Base-by-base conservation (phyloP, 23 tunicate genomes). In the Corella eumyota region DNA sequence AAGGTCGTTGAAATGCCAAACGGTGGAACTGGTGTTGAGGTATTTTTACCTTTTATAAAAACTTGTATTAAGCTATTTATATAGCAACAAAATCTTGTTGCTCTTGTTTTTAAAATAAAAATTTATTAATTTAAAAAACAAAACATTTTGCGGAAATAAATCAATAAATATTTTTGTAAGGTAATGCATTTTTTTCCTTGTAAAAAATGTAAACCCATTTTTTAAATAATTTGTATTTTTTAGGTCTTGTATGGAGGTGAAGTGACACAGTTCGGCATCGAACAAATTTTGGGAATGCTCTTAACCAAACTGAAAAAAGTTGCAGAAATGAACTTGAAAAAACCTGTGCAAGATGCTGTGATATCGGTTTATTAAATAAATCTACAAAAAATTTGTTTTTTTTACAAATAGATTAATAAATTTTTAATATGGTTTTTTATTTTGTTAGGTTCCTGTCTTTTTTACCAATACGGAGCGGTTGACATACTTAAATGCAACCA, bases 311-410 rank as follows among this genome's bases (percentile, higher is more conserved):
- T 90, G 62, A 81, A 81, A 59, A 45, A 37, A 15, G 71, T 81
- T 13, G 84, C 98, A 21, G 98, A 90, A 61, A 27, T 64, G 11
- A 90, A 90, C 61, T 40, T 90, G 53, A 75, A 75, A 25, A 80
- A 81, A 65, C 78, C 91, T 29, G 91, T 80, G 6, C 74, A 81
- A 35, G 98, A 90, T 81, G 76, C 83, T 65, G 98, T 90, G 45
- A 51, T 90, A n/a, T 86, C 95, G 53, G 95, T 86, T n/a, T n/a
- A n/a, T n/a, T n/a, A n/a, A n/a, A n/a, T n/a, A n/a, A n/a, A n/a
- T n/a, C n/a, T n/a, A n/a, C n/a, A n/a, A n/a, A n/a, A n/a, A n/a
- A n/a, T n/a, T n/a, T n/a, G n/a, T n/a, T n/a, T n/a, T n/a, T n/a
- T n/a, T n/a, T n/a, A n/a, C n/a, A n/a, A n/a, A n/a, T n/a, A n/a